Evolutionary conservation across 2,797 vertebrate species (phyloP).

Genomic region (Cryptoblepharus egeriae): DNA sequence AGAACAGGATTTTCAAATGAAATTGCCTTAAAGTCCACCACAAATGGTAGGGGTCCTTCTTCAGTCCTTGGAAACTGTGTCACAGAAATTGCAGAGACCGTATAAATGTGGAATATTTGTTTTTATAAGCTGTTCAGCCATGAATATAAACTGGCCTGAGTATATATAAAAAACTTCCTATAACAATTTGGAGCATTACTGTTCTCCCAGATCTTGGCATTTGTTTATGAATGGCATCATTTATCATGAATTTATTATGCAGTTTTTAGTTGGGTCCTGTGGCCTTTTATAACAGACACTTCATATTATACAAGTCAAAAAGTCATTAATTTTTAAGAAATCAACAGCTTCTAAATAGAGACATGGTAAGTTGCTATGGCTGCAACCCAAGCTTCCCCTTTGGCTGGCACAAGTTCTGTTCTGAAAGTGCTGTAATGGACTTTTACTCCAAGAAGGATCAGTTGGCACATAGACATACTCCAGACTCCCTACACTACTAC

Average conservation of each 20-base stretch:
- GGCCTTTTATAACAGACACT: constrained; percentile 35
- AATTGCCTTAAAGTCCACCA: background rate
- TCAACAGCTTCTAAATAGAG: constrained; percentile 22
- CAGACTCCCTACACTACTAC: no score
- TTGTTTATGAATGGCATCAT: constrained; percentile 17
- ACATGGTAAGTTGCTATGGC: background rate
- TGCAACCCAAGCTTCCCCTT: no score
- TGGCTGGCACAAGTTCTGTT: no score
- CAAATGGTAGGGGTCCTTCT: background rate
- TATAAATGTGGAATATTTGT: background rate
- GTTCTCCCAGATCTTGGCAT: constrained; percentile 15
- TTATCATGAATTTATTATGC: constrained; percentile 28
- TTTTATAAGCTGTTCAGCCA: background rate
- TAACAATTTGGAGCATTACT: constrained; percentile 17
- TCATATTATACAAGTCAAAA: constrained; percentile 18
- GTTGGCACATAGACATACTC: no score
- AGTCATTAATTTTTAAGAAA: constrained; percentile 19
- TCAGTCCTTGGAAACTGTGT: no score
- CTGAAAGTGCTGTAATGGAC: no score
- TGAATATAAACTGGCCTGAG: background rate
- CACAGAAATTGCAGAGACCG: background rate
- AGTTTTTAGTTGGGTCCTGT: constrained; percentile 4
- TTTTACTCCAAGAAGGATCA: no score
- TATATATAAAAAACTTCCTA: background rate
- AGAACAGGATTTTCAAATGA: background rate